These are phyloP conservation scores for Cercocebus atys DNA, from an alignment of 2,113 vertebrate genomes.

Conservation along the genomic window DNA sequence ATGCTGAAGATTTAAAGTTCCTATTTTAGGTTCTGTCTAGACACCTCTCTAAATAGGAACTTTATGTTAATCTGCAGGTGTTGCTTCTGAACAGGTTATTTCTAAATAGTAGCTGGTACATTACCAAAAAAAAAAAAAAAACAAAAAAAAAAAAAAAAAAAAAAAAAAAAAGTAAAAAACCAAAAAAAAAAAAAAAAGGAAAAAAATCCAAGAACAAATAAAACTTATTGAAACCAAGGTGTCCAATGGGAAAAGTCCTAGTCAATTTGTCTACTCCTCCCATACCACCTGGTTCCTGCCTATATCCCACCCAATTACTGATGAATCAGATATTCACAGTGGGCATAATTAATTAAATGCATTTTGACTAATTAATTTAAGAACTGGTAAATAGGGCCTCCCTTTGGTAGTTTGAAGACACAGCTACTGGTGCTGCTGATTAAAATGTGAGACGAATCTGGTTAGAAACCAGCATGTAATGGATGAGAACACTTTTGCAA, in stretches of 20 bases:
- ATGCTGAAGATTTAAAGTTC: slow-evolving; percentile 33
- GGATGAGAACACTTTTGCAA: neutral
- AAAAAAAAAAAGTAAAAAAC: too few species aligned
- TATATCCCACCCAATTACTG: slow-evolving; percentile 30
- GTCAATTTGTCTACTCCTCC: slow-evolving; percentile 5
- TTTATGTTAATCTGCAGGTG: slow-evolving; percentile 73
- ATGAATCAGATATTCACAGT: slow-evolving; percentile 53
- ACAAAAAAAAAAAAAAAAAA: too few species aligned
- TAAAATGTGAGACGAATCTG: slow-evolving; percentile 14
- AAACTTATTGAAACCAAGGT: neutral
- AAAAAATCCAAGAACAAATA: slow-evolving; percentile 37
- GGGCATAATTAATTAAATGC: slow-evolving; percentile 69
- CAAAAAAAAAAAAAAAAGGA: neutral
- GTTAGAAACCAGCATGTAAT: neutral
- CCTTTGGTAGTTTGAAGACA: slow-evolving; percentile 58
- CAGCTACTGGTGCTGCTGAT: neutral
- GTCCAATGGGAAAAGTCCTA: neutral
- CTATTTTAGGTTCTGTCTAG: slow-evolving; percentile 73
- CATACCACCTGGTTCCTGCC: slow-evolving; percentile 24
- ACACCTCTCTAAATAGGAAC: slow-evolving; percentile 68
- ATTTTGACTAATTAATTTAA: slow-evolving; percentile 71
- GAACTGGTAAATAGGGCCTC: slow-evolving; percentile 63
- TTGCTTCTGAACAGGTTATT: slow-evolving; percentile 65
- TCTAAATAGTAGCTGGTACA: slow-evolving; percentile 53
- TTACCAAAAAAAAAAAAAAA: neutral